Percentiles rank a stretch among this genome's conserved stretches.
These are phyloP conservation scores for Drosophila parthenogenetica DNA, from an alignment of 2,888 invertebrate genomes.

Conservation along the genomic window DNA sequence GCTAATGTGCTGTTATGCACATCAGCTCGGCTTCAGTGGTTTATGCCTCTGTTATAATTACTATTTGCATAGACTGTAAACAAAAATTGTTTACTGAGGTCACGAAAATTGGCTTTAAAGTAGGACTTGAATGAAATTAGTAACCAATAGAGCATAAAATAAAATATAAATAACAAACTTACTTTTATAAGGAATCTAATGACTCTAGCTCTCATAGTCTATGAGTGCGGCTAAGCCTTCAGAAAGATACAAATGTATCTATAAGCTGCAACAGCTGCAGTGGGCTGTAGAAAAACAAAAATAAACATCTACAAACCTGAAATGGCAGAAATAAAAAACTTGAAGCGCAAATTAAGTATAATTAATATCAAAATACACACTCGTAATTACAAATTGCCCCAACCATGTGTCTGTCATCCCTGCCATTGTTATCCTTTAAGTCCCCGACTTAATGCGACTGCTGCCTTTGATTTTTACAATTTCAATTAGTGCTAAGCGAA, in stretches of 20 bases:
- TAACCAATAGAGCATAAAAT: too few species aligned
- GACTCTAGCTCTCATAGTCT: too few species aligned
- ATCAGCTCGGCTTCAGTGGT: conserved; percentile 37
- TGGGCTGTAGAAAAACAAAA: not conserved
- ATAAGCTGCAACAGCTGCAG: not conserved
- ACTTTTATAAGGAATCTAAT: too few species aligned
- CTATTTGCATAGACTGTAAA: too few species aligned
- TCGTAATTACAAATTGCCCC: conserved; percentile 64
- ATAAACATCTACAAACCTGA: not conserved
- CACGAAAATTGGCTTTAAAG: too few species aligned
- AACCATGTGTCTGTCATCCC: conserved; percentile 41
- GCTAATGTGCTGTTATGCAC: conserved; percentile 18
- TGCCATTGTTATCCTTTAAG: conserved; percentile 53
- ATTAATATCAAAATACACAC: conserved; percentile 48
- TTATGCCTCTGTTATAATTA: conserved; percentile 14
- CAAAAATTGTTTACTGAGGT: too few species aligned
- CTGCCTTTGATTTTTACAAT: conserved; percentile 76
- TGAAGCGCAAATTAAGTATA: conserved; percentile 36
- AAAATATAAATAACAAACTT: too few species aligned
- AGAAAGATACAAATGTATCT: conserved; percentile 3
- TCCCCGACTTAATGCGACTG: conserved; percentile 51
- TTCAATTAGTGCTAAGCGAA: conserved; percentile 69
- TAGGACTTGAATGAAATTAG: too few species aligned
- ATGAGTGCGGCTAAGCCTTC: too few species aligned
- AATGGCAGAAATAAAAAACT: conserved; percentile 1